Conservation (phyloP, 2,888 invertebrate species). For the Caenorhabditis sp. region DNA sequence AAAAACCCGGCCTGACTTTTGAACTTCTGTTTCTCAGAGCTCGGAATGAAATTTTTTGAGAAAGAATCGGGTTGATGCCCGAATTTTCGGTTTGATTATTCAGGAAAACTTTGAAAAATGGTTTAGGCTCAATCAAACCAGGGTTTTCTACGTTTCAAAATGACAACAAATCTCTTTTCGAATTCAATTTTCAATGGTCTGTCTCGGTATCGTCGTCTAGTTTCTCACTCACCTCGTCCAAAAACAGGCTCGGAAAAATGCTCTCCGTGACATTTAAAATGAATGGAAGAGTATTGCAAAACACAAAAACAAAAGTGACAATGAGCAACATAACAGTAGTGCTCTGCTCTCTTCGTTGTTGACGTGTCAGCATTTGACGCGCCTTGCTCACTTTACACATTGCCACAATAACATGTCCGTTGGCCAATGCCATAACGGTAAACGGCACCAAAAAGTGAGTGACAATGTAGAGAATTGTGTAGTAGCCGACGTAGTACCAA, state of each 20-base stretch:
- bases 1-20: no score
- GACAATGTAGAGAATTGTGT: constrained; percentile 63
- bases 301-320: constrained; percentile 65
- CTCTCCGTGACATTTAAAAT: constrained; percentile 64
- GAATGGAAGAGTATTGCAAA: constrained; percentile 68
- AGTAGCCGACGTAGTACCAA: constrained; percentile 65
- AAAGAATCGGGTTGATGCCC: no score
- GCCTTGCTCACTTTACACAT: constrained; percentile 60
- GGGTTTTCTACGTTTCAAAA: no score
- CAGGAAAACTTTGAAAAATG: no score
- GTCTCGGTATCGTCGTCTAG: no score
- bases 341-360: constrained; percentile 68
- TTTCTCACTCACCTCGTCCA: constrained; percentile 45
- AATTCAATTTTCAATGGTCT: no score
- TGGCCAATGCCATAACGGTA: constrained; percentile 61
- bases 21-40: no score
- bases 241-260: constrained; percentile 55
- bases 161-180: no score
- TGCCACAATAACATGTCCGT: constrained; percentile 57
- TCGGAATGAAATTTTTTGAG: no score
- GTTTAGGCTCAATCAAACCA: no score
- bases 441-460: constrained; percentile 69
- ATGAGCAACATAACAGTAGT: constrained; percentile 68
- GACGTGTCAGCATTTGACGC: constrained; percentile 60
- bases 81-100: no score